phyloP scores from a whole-genome alignment of 1,140 invertebrate species.

The Branchinecta lindahli region DNA sequence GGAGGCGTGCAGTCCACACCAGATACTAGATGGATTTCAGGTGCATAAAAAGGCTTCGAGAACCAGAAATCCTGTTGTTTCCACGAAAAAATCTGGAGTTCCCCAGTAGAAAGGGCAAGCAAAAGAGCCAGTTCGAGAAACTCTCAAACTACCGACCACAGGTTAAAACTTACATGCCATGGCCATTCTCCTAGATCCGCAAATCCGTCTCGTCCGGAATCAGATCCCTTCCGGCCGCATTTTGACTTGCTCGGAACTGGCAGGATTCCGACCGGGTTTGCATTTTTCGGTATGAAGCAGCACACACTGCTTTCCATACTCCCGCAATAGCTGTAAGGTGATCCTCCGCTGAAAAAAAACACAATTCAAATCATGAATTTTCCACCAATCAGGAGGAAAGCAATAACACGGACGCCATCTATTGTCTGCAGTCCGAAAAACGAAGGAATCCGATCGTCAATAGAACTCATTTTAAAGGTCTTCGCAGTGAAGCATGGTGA shows the following conservation, averaged over 20 bases:
- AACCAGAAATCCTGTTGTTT: no score
- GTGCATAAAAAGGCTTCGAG: no score
- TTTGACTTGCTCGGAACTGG: slow-evolving; percentile 25
- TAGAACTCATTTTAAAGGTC: slow-evolving; percentile 11
- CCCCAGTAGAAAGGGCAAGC: no score
- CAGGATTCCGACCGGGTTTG: slow-evolving; percentile 27
- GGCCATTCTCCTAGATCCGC: slow-evolving; percentile 35
- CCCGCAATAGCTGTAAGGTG: slow-evolving; percentile 32
- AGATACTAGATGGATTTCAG: no score
- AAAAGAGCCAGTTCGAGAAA: no score
- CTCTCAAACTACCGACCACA: no score
- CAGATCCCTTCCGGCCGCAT: slow-evolving; percentile 30
- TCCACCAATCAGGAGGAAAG: no score
- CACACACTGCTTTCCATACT: slow-evolving; percentile 32
- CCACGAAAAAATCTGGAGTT: no score
- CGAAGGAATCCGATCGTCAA: slow-evolving; percentile 15
- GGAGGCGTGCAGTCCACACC: no score
- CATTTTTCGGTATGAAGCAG: slow-evolving; percentile 30
- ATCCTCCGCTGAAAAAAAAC: slow-evolving; percentile 28
- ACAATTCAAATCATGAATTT: neutral
- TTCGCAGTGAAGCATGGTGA: no score
- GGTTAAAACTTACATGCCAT: slow-evolving; percentile 33
- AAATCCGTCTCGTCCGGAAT: slow-evolving; percentile 27
- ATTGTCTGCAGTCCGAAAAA: neutral
- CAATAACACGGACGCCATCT: no score